These are phyloP conservation scores for Trissolcus brochymenae DNA, from an alignment of 2,888 invertebrate species.

Conservation along the genomic window DNA sequence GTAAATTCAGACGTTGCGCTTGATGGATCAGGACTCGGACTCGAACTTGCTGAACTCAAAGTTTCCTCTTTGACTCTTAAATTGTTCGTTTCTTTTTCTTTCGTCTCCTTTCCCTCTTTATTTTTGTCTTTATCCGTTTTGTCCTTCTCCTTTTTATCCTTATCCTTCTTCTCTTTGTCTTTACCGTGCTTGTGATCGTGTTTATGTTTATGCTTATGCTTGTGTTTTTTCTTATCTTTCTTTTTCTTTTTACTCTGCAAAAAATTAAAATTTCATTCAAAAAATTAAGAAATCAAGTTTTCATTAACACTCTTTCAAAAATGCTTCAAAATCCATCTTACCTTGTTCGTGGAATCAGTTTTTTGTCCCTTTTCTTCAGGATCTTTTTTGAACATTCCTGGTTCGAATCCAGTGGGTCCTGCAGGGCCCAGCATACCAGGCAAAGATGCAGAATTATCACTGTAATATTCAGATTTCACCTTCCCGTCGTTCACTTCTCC, in stretches of 20 bases:
- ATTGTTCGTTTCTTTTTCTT: constrained; percentile 73
- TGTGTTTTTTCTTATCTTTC: constrained; percentile 95
- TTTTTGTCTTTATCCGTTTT: constrained; percentile 77
- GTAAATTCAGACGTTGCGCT: constrained; percentile 69
- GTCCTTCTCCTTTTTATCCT: constrained; percentile 86
- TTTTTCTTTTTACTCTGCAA: constrained; percentile 81
- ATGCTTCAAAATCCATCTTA: constrained; percentile 60
- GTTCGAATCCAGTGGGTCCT: constrained; percentile 89
- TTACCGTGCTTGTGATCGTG: constrained; percentile 79
- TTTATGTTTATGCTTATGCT: constrained; percentile 81
- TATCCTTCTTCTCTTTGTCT: constrained; percentile 72
- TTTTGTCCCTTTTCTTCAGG: constrained; percentile 78
- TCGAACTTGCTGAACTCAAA: constrained; percentile 85
- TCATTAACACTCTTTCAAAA: too few relatives aligned
- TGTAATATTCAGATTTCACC: constrained; percentile 83
- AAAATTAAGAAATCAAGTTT: background rate
- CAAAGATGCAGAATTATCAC: constrained; percentile 88
- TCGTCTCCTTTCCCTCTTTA: constrained; percentile 70
- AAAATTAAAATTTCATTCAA: constrained; percentile 16
- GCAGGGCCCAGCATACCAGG: constrained; percentile 69
- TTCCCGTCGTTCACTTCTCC: constrained; percentile 74
- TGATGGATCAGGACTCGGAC: constrained; percentile 82
- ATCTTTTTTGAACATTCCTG: constrained; percentile 87
- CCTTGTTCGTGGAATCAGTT: constrained; percentile 79
- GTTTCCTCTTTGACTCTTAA: constrained; percentile 85